phyloP scores from a whole-genome alignment of 1,140 invertebrate genomes.

The Aphis craccivora region DNA sequence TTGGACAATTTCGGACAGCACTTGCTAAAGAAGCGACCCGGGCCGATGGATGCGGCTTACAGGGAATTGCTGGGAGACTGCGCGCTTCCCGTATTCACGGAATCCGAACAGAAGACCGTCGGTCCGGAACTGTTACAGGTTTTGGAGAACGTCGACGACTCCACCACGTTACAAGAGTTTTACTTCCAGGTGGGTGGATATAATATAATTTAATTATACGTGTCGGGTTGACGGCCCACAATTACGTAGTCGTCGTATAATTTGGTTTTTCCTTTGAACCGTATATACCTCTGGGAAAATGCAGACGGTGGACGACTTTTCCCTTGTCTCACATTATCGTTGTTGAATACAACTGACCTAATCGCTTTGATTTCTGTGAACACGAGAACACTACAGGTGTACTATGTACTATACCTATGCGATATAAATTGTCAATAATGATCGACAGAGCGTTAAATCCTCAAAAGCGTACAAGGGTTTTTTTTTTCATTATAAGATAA shows the following conservation, averaged over 20 bases:
- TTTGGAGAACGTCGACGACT: neutral
- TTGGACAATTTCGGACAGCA: neutral
- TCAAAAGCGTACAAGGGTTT: neutral
- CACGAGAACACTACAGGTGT: neutral
- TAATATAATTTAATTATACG: neutral
- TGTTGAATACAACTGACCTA: neutral
- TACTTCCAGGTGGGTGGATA: constrained; percentile 26
- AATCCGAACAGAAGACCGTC: constrained; percentile 2
- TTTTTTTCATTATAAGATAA: neutral
- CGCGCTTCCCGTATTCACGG: neutral
- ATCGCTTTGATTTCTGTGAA: neutral
- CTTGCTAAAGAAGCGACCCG: neutral
- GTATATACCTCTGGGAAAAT: no score
- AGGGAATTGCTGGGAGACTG: neutral
- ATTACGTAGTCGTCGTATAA: no score
- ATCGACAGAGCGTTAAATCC: neutral
- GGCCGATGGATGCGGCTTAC: neutral
- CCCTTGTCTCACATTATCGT: neutral
- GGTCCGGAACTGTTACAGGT: neutral
- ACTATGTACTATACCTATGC: neutral
- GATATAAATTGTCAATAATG: neutral
- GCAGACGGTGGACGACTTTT: neutral
- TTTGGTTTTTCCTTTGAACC: no score
- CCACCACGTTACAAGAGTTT: constrained; percentile 39
- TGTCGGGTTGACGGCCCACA: neutral